Percentiles rank a stretch among this genome's conserved stretches.
Evolutionary conservation across 2,113 vertebrate species (phyloP).

Genomic region (Bostrychus sinensis): DNA sequence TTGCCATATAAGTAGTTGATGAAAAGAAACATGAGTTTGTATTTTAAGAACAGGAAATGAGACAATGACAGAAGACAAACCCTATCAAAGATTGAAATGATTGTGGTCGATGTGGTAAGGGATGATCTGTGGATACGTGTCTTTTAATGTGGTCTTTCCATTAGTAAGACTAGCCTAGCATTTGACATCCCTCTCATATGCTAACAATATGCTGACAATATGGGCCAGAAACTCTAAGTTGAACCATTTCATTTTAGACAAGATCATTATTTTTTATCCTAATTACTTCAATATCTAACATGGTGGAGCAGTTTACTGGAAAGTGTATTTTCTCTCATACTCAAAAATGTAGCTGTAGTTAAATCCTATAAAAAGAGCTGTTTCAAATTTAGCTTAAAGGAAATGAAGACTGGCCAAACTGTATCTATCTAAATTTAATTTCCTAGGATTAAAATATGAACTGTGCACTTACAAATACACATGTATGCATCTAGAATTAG

Average conservation of each 20-base stretch:
- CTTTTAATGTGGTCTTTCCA: constrained; percentile 22
- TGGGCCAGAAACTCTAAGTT: not conserved
- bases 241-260: not conserved
- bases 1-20: constrained; percentile 60
- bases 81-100: constrained; percentile 61
- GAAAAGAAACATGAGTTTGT: constrained; percentile 54
- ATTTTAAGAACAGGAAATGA: constrained; percentile 72
- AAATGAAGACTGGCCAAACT: too few species aligned
- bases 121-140: constrained; percentile 40
- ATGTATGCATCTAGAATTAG: too few species aligned
- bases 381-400: too few species aligned
- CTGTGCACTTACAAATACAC: too few species aligned
- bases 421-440: too few species aligned
- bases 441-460: too few species aligned
- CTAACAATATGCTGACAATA: constrained; percentile 11
- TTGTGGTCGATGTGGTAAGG: constrained; percentile 45
- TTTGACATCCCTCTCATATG: constrained; percentile 10
- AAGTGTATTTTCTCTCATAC: too few species aligned
- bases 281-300: not conserved
- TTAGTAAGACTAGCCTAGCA: constrained; percentile 20
- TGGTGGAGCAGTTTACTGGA: too few species aligned
- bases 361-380: too few species aligned
- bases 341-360: too few species aligned
- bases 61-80: constrained; percentile 67
- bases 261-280: not conserved